Conservation (phyloP, 64 coral and sea anemone genomes). For the Stylophora pistillata region DNA sequence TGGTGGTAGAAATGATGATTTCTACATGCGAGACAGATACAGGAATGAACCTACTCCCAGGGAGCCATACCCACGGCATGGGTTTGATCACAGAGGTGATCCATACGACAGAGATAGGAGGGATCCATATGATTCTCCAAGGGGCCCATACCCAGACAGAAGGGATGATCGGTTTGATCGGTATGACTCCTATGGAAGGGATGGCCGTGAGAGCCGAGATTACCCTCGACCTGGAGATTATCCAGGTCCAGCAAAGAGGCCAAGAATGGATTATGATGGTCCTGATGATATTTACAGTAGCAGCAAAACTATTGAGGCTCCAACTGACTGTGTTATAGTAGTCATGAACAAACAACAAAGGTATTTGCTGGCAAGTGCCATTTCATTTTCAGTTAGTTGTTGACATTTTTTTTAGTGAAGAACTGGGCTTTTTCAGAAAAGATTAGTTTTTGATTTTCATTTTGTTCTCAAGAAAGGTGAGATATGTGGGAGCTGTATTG, state of each 20-base stretch:
- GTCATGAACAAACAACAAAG: constrained; percentile 86
- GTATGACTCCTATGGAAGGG: constrained; percentile 37
- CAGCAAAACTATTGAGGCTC: constrained; percentile 84
- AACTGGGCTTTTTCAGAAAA: too few relatives aligned
- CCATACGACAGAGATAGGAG: constrained; percentile 79
- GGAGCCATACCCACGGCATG: constrained; percentile 48
- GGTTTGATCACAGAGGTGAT: constrained; percentile 35
- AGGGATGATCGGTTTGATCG: constrained; percentile 49
- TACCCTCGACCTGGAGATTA: constrained; percentile 78
- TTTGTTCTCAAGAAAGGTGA: not conserved
- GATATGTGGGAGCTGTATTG: not conserved
- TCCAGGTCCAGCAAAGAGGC: constrained; percentile 78
- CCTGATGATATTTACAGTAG: constrained; percentile 55
- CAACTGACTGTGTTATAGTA: constrained; percentile 97
- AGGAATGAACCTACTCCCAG: constrained; percentile 61
- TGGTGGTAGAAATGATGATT: constrained; percentile 36
- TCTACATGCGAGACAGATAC: constrained; percentile 58
- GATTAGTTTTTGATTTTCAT: not conserved
- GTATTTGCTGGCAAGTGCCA: constrained; percentile 28
- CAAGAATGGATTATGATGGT: constrained; percentile 78
- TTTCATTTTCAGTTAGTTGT: not conserved
- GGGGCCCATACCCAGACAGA: constrained; percentile 57
- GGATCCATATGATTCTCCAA: constrained; percentile 59
- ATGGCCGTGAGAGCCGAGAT: constrained; percentile 45
- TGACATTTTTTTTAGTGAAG: not conserved